Conservation (phyloP, 2,888 invertebrate genomes). For the Agonopterix alstromeriana region DNA sequence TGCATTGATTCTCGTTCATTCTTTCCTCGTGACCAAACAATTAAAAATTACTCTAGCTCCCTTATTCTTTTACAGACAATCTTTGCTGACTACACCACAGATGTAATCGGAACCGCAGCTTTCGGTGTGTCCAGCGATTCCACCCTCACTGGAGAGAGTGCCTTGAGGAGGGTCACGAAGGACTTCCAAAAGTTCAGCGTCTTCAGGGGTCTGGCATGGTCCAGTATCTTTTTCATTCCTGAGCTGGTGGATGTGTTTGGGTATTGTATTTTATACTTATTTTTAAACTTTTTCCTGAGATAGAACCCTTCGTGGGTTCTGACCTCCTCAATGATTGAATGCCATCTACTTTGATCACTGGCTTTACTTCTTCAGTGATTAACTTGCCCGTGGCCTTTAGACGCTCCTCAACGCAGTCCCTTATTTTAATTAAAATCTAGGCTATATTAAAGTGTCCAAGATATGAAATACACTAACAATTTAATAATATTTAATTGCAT, state of each 20-base stretch:
- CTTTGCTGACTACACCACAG: slow-evolving; percentile 25
- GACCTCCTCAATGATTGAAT: not conserved
- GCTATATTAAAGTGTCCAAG: too few species aligned
- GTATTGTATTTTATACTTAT: slow-evolving; percentile 11
- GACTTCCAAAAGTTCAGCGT: slow-evolving; percentile 18
- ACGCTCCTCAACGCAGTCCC: too few species aligned
- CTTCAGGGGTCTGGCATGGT: slow-evolving; percentile 17
- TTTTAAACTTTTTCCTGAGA: not conserved
- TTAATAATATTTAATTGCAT: too few species aligned
- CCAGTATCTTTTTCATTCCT: slow-evolving; percentile 29
- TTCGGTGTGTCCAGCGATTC: slow-evolving; percentile 28
- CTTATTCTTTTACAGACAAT: slow-evolving; percentile 6
- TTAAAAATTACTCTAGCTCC: not conserved
- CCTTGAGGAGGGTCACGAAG: slow-evolving; percentile 20
- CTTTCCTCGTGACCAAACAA: too few species aligned
- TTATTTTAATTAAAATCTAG: not conserved
- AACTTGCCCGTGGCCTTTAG: too few species aligned
- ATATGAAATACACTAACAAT: too few species aligned
- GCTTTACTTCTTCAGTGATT: too few species aligned
- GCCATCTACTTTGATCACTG: not conserved
- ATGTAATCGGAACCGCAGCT: slow-evolving; percentile 25
- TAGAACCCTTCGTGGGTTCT: too few species aligned
- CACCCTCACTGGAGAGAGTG: slow-evolving; percentile 22
- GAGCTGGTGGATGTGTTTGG: slow-evolving; percentile 22
- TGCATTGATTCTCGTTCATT: too few species aligned